Conservation (phyloP, 2,113 vertebrate species). For the Trogon surrucura region DNA sequence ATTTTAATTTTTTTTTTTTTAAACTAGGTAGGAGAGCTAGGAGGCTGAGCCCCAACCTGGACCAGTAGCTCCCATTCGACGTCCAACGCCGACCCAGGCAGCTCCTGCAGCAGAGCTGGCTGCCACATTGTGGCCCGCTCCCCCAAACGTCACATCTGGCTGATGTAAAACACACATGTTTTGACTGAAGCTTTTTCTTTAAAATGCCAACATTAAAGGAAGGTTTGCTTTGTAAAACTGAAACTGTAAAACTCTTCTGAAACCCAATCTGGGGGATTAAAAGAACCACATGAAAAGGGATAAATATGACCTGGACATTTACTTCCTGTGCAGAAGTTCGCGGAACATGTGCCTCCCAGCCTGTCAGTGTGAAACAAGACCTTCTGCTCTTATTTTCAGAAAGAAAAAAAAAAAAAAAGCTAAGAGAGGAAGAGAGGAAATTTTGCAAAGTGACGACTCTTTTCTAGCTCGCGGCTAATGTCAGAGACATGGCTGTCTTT, state of each 20-base stretch:
- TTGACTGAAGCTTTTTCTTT: conserved; percentile 85
- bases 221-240: conserved; percentile 89
- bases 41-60: background rate
- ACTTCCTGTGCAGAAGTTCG: conserved; percentile 94
- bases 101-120: conserved; percentile 60
- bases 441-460: conserved; percentile 14
- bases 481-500: background rate
- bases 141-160: conserved; percentile 82
- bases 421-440: conserved; percentile 8
- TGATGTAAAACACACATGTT: conserved; percentile 95
- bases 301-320: conserved; percentile 84
- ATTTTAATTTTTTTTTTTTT: background rate
- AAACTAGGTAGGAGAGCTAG: background rate
- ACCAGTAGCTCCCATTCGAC: background rate
- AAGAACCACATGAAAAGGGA: conserved; percentile 93
- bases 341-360: conserved; percentile 90
- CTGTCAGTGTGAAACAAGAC: conserved; percentile 54
- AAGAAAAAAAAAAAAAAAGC: accelerated
- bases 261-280: conserved; percentile 88
- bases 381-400: conserved; percentile 39
- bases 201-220: conserved; percentile 95
- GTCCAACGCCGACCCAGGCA: background rate
- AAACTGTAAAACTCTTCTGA: conserved; percentile 85
- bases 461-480: background rate
- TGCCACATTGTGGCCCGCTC: conserved; percentile 72